Evolutionary conservation across 2,797 vertebrate genomes (phyloP), one percentile per base, ranked within the genome.

Genomic region (Paratrypauchen microcephalus): DNA sequence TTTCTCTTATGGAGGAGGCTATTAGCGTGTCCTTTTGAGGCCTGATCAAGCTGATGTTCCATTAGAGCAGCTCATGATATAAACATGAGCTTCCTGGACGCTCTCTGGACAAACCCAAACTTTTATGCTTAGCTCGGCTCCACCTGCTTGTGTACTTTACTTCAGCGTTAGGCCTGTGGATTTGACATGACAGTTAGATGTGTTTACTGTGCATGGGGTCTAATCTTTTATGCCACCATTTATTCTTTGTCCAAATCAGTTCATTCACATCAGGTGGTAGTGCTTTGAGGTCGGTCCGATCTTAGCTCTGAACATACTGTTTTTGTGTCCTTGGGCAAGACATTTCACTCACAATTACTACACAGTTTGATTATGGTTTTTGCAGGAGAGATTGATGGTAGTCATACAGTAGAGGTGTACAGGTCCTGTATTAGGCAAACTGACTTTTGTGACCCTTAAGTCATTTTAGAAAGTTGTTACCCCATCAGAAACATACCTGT

Each of bases 71-170:
- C 62, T 13, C 24, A 13, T n/a, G 18, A 65, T 65, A 48, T 56
- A 71, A 66, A 58, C 19, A 72, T 63, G 36, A 12, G 12, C 6
- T 28, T 18, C 65, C 41, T 0, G 8, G 62, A 21, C 26, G 26
- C 26, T 48, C 21, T 23, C 45, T 72, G 32, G 23, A 62, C 21
- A 73, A 65, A 65, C 2, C n/a, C 21, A 23, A 23, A 16, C 39
- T 36, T 32, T 61, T 41, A 11, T 62, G 60, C 60, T 62, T 21
- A 78, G 66, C 86, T 83, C 52, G 3, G 55, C 70, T 81, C 81
- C 66, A 81, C 86, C 85, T 91, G 79, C 85, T 72, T 74, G 71
- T 89, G 91, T 84, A 89, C 92, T 89, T 87, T 81, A 79, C 84
- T 45, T 18, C 18, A 36, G 16, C 16, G 16, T 4, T 58, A 3